Conservation (phyloP, 1,140 invertebrate species). For the Achroia grisella region DNA sequence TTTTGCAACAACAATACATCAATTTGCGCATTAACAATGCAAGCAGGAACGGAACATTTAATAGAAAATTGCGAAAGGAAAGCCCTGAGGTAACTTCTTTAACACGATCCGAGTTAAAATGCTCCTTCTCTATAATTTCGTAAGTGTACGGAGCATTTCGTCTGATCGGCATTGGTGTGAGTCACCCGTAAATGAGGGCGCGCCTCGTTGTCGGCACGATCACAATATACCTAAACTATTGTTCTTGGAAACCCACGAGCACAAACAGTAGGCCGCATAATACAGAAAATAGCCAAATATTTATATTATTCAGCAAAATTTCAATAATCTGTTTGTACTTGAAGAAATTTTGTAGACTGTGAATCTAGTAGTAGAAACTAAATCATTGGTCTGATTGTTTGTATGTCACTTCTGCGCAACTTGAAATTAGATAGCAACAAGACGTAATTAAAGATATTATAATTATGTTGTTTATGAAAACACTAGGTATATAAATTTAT, state of each 20-base stretch:
- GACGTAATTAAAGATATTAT: too few relatives aligned
- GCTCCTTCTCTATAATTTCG: conserved; percentile 39
- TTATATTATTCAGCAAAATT: neutral
- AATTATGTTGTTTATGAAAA: too few relatives aligned
- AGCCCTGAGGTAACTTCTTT: conserved; percentile 18
- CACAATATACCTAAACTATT: neutral
- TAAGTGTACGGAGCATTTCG: conserved; percentile 13
- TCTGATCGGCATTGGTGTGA: too few relatives aligned
- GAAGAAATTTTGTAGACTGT: neutral
- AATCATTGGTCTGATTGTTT: too few relatives aligned
- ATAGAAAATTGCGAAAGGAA: neutral
- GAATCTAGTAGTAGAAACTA: too few relatives aligned
- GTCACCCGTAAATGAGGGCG: neutral
- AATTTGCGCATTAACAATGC: neutral
- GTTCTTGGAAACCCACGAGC: neutral
- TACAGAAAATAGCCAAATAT: neutral
- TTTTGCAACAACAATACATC: neutral
- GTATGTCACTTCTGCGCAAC: too few relatives aligned
- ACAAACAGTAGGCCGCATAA: neutral
- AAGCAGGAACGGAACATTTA: neutral
- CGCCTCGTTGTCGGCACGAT: neutral
- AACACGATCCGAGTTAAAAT: conserved; percentile 20
- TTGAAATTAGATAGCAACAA: too few relatives aligned
- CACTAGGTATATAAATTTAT: too few relatives aligned
- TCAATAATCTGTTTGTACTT: neutral